Conservation (phyloP, 2,888 invertebrate genomes). For the Emmelina monodactyla region DNA sequence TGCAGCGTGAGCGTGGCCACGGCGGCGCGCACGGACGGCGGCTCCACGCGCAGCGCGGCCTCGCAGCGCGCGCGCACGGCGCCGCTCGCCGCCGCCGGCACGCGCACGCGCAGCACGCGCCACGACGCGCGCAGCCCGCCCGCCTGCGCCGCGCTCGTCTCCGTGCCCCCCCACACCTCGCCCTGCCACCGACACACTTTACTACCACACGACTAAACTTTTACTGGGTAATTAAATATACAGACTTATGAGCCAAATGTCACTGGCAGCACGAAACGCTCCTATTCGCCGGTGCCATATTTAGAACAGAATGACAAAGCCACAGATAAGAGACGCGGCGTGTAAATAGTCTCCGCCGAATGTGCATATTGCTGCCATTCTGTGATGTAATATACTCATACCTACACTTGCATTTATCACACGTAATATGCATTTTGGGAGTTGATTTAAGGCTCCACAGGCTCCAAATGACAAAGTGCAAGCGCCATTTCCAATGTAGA, state of each 20-base stretch:
- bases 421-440: not conserved
- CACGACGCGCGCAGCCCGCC: constrained; percentile 50
- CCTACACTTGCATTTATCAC: not conserved
- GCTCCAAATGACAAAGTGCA: not conserved
- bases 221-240: no score
- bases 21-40: constrained; percentile 41
- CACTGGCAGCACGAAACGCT: no score
- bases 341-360: no score
- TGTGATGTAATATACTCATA: no score
- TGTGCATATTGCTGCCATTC: no score
- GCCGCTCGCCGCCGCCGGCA: constrained; percentile 42
- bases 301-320: no score
- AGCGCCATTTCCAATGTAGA: no score
- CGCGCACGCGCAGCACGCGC: constrained; percentile 40
- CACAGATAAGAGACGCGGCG: no score
- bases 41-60: constrained; percentile 40
- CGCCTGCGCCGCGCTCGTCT: constrained; percentile 31
- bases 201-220: no score
- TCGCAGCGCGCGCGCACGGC: constrained; percentile 48
- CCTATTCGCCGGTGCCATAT: no score
- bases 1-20: constrained; percentile 41
- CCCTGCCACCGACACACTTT: no score
- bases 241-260: no score
- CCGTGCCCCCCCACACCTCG: constrained; percentile 50
- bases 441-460: not conserved